These are phyloP conservation scores for Oreochromis aureus DNA, from an alignment of 2,113 vertebrate species.

Conservation along the genomic window DNA sequence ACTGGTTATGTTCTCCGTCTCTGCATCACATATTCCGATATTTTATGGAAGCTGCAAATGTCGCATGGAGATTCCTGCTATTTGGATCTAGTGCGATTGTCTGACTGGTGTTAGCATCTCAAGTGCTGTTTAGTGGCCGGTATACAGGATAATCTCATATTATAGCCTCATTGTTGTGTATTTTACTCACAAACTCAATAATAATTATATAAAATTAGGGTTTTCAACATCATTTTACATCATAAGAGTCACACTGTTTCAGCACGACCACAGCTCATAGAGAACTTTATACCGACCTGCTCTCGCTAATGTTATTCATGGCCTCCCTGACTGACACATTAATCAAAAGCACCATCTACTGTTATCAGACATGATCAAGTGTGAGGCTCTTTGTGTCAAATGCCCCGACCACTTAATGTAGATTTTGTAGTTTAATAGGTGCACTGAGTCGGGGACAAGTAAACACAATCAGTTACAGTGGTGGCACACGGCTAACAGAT, in stretches of 20 bases:
- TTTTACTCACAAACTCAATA: background rate
- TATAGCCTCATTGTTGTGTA: background rate
- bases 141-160: background rate
- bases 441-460: background rate
- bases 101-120: background rate
- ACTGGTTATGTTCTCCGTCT: constrained; percentile 12
- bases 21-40: background rate
- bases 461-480: background rate
- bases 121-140: background rate
- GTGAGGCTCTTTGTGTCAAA: background rate
- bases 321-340: background rate
- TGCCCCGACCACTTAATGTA: background rate
- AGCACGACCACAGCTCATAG: background rate
- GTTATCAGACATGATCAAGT: background rate
- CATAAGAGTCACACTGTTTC: background rate
- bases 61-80: background rate
- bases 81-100: constrained; percentile 2
- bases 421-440: background rate
- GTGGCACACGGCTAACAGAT: background rate
- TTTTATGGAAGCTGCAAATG: background rate
- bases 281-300: background rate
- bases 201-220: background rate
- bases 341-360: background rate
- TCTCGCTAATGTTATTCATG: background rate
- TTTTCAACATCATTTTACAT: background rate